Percentiles rank a stretch among this genome's conserved stretches.
phyloP scores from a whole-genome alignment of 2,888 invertebrate species.

The Tenthredo amoena region DNA sequence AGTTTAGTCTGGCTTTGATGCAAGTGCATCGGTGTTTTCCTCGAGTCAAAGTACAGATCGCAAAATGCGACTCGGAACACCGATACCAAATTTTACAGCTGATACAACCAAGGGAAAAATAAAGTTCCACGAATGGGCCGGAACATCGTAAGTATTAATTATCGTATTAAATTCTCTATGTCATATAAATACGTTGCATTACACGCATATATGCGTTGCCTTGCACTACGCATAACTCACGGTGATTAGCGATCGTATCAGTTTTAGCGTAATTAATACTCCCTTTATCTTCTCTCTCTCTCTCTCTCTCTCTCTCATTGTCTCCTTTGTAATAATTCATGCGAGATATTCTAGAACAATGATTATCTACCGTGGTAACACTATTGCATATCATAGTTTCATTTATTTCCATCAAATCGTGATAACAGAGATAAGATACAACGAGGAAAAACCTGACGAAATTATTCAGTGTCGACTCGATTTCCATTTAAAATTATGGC shows the following conservation, averaged over 20 bases:
- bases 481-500: neutral
- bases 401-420: neutral
- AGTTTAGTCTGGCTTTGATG: neutral
- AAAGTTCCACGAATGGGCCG: conserved; percentile 44
- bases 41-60: too few relatives aligned
- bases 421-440: neutral
- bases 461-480: too few relatives aligned
- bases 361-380: neutral
- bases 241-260: neutral
- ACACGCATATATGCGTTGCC: neutral
- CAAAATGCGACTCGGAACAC: conserved; percentile 45
- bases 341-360: neutral
- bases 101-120: conserved; percentile 47
- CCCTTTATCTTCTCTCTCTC: neutral
- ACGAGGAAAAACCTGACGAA: neutral
- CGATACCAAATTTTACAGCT: conserved; percentile 44
- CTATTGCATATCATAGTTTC: neutral
- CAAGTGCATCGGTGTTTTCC: neutral
- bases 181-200: neutral
- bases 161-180: too few relatives aligned
- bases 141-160: conserved; percentile 36
- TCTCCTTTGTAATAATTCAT: neutral
- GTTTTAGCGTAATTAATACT: neutral
- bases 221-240: neutral
- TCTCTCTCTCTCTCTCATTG: too few relatives aligned